phyloP scores from a whole-genome alignment of 2,113 vertebrate genomes.

The Lagopus leucura region DNA sequence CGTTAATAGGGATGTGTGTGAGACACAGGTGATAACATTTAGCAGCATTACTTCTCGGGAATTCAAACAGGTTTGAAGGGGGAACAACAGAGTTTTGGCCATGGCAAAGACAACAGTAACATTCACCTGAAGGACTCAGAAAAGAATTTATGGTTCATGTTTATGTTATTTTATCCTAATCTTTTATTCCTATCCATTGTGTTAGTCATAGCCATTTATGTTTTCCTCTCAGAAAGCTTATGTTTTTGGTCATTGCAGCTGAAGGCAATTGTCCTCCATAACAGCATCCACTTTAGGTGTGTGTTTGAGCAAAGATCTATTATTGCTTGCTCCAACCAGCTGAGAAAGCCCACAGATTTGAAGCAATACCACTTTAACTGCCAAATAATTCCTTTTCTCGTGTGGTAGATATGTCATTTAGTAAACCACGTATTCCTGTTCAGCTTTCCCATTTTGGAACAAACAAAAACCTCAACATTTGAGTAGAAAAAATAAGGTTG shows the following conservation, averaged over 20 bases:
- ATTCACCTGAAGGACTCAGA: neutral
- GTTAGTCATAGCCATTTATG: neutral
- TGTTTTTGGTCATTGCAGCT: neutral
- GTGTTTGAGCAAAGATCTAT: neutral
- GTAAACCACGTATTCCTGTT: neutral
- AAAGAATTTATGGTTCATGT: neutral
- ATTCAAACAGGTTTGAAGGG: neutral
- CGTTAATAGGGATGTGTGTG: neutral
- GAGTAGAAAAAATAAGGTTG: neutral
- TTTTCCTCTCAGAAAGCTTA: neutral
- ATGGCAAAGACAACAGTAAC: fast-evolving
- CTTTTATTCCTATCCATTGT: neutral
- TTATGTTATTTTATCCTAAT: neutral
- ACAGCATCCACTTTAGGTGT: neutral
- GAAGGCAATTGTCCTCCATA: neutral
- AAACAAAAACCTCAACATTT: neutral
- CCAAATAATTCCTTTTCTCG: neutral
- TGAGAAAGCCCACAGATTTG: neutral
- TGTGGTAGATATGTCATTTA: neutral
- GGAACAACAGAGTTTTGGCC: neutral
- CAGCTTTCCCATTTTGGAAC: neutral
- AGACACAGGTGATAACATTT: neutral
- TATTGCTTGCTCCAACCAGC: neutral
- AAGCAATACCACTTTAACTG: neutral
- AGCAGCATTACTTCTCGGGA: neutral